Evolutionary conservation across 2,113 vertebrate genomes (phyloP).

Genomic region (Marmota monax): DNA sequence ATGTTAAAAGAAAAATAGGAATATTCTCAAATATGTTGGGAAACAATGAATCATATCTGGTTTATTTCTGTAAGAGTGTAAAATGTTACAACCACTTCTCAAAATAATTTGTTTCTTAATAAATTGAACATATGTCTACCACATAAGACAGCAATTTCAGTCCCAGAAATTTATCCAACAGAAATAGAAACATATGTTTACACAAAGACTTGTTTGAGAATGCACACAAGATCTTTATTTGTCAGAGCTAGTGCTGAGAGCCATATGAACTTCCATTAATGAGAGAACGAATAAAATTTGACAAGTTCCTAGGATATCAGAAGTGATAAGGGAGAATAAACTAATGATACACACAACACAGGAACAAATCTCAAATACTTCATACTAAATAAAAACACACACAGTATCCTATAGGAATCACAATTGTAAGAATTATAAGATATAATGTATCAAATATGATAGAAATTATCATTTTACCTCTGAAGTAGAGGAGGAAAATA

Average conservation of each 20-base stretch:
- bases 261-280: not conserved
- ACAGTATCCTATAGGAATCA: not conserved
- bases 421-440: not conserved
- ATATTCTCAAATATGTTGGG: not conserved
- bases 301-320: not conserved
- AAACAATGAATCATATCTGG: not conserved
- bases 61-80: not conserved
- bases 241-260: not conserved
- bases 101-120: not conserved
- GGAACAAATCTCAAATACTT: not conserved
- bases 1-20: not conserved
- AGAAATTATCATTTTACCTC: not conserved
- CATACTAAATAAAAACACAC: not conserved
- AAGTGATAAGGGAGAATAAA: not conserved
- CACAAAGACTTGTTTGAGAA: not conserved
- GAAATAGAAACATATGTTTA: not conserved
- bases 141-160: not conserved
- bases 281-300: not conserved
- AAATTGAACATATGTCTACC: not conserved
- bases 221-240: not conserved
- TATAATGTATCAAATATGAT: not conserved
- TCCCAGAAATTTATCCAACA: not conserved
- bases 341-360: rapidly evolving
- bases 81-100: not conserved
- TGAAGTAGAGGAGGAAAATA: not conserved